phyloP scores from a whole-genome alignment of 2,113 vertebrate genomes.

The Heterochromis multidens region DNA sequence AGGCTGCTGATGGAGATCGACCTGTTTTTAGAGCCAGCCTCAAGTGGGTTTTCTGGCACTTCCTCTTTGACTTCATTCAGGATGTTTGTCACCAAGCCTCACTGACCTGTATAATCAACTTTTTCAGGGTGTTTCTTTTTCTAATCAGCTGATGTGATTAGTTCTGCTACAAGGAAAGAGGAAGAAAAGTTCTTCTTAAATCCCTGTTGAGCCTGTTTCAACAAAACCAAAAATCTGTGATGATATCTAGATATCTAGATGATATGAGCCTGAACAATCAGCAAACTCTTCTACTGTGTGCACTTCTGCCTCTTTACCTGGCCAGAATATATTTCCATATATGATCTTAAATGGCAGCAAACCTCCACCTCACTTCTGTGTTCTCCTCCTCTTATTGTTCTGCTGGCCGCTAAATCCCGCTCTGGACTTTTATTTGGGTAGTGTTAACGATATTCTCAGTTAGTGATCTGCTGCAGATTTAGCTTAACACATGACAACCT shows the following conservation, averaged over 20 bases:
- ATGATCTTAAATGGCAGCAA: background rate
- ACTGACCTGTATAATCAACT: background rate
- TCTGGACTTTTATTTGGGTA: background rate
- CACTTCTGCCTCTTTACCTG: background rate
- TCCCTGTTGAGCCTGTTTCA: background rate
- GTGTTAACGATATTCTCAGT: background rate
- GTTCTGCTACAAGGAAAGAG: background rate
- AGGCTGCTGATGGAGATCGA: background rate
- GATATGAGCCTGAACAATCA: background rate
- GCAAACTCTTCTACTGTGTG: background rate
- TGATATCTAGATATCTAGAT: accelerated
- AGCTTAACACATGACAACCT: background rate
- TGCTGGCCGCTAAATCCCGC: background rate
- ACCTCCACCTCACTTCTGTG: background rate
- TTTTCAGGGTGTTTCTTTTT: background rate
- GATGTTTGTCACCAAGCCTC: background rate
- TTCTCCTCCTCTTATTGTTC: background rate
- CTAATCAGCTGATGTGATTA: background rate
- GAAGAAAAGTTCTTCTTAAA: background rate
- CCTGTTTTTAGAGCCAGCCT: background rate
- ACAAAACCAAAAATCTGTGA: accelerated
- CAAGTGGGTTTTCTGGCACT: background rate
- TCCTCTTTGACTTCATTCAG: background rate
- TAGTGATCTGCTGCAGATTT: background rate
- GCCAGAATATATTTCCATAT: background rate